Base-by-base conservation (phyloP, 2,888 invertebrate species). In the Dicranocentrus wangi region DNA sequence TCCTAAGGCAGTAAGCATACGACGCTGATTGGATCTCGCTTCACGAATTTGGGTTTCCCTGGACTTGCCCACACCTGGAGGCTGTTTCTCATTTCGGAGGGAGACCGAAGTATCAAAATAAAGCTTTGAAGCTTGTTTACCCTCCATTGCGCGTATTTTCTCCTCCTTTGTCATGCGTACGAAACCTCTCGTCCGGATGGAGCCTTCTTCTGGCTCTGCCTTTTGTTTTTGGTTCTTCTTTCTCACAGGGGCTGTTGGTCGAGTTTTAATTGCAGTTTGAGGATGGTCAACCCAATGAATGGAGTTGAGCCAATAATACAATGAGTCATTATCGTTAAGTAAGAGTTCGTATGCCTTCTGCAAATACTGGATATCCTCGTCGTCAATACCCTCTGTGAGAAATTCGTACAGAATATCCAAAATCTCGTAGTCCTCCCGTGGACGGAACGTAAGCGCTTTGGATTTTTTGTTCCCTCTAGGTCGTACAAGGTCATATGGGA, bases 261-360 rank as follows among this genome's bases (percentile, higher is more conserved):
- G 15, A 43, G 42, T 65, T 17, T 66, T 66, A 3, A 79, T 65
- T 0, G 39, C 72, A 13, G 87, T 86, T 83, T 87, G 82, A 85
- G 90, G 88, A 89, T 98, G 98, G 88, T 97, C 97, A 17, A 98
- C 97, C 98, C 98, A 98, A 89, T 98, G 96, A 51, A 97, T 97
- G 88, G 97, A 96, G 88, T 97, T 97, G 21, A 98, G 90, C 96
- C 97, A 97, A 88, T n/a, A n/a, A n/a, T 95, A 94, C 69, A 61
- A 39, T 5, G 39, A 72, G 21, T 61, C 90, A 88, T 96, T 95
- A n/a, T n/a, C n/a, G 85, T 95, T 94, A 0, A 98, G 90, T 88
- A 98, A 90, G 71, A 93, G 92, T 86, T 96, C 95, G 89, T 98
- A 98, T 71, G 95, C 94, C 79, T 92, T 90, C 87, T 93, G 92